Evolutionary conservation across 23 tunicate species (phyloP).

Genomic region (Ciona savignyi): DNA sequence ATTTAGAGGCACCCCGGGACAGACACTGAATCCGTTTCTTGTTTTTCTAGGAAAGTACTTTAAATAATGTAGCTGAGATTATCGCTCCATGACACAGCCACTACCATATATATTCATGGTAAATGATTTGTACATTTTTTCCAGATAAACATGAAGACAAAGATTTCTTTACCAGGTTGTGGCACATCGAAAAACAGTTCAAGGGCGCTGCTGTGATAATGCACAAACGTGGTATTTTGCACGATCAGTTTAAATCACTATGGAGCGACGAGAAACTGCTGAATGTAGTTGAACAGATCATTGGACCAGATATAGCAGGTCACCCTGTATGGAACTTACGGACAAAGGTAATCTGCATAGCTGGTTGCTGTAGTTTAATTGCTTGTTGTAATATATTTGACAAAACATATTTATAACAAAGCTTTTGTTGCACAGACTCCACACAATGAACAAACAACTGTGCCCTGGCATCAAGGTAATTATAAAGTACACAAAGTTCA

Average conservation of each 20-base stretch:
- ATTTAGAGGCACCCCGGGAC: too few relatives aligned
- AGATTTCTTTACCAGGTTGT: conserved; percentile 57
- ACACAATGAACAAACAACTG: conserved; percentile 67
- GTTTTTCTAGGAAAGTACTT: neutral
- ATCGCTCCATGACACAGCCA: too few relatives aligned
- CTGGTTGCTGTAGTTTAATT: neutral
- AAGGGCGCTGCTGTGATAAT: conserved; percentile 67
- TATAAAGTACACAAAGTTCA: neutral
- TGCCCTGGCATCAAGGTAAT: conserved; percentile 99
- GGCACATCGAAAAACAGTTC: conserved; percentile 61
- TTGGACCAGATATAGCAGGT: conserved; percentile 93
- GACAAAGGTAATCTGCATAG: conserved; percentile 84
- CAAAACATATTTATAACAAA: too few relatives aligned
- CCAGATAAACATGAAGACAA: conserved; percentile 79
- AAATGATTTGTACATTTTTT: too few relatives aligned
- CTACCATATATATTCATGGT: too few relatives aligned
- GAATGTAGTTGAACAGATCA: conserved; percentile 79
- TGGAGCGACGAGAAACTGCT: conserved; percentile 73
- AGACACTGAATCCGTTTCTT: too few relatives aligned
- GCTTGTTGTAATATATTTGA: too few relatives aligned
- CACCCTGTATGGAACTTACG: conserved; percentile 95
- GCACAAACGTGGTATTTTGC: conserved; percentile 69
- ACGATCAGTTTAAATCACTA: conserved; percentile 41
- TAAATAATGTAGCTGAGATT: neutral
- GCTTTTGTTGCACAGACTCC: conserved; percentile 63